phyloP scores from a whole-genome alignment of 2,113 vertebrate genomes.

The Ictalurus punctatus region DNA sequence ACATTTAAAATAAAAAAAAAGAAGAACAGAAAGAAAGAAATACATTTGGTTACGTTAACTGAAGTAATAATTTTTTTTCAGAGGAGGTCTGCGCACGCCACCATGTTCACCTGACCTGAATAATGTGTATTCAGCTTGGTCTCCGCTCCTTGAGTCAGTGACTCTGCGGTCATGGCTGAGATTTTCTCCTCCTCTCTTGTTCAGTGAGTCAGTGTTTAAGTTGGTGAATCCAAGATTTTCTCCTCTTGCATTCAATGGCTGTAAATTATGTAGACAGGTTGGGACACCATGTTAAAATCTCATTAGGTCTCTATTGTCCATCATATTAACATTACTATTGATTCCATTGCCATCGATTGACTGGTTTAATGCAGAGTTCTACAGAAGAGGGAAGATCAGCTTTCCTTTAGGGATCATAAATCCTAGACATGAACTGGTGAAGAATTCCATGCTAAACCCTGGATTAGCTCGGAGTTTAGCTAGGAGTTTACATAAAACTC shows the following conservation, averaged over 20 bases:
- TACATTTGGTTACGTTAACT: too few species aligned
- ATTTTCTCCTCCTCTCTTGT: neutral
- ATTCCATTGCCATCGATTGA: neutral
- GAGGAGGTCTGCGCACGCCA: too few species aligned
- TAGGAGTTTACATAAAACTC: neutral
- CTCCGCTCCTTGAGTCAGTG: neutral
- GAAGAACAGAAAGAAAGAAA: too few species aligned
- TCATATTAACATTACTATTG: neutral
- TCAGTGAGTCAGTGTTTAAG: neutral
- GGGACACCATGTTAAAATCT: neutral
- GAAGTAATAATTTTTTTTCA: too few species aligned
- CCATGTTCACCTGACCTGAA: neutral
- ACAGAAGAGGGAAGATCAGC: neutral
- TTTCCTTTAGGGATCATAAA: neutral
- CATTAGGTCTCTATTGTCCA: neutral
- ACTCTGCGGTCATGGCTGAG: neutral
- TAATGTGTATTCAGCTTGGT: neutral
- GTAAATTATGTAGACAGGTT: neutral
- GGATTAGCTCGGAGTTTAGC: neutral
- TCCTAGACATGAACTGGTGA: conserved; percentile 6
- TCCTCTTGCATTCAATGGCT: neutral
- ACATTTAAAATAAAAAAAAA: too few species aligned
- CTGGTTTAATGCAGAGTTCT: neutral
- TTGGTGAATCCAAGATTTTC: neutral
- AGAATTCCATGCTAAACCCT: neutral